phyloP scores from a whole-genome alignment of 2,888 invertebrate species.

The Osmoderma eremita region DNA sequence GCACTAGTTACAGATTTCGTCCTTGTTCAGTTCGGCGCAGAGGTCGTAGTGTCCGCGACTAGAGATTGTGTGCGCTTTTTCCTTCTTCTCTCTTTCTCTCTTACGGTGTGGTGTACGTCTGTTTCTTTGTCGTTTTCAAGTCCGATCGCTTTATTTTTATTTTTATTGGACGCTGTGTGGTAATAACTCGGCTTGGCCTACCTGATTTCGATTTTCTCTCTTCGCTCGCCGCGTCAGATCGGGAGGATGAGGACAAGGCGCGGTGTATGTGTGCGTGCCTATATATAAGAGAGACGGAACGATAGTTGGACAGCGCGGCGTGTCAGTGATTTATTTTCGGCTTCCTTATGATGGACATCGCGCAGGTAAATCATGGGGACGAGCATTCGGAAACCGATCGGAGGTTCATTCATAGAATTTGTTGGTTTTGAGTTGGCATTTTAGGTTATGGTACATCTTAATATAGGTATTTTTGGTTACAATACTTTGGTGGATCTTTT shows the following conservation, averaged over 20 bases:
- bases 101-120: too few species aligned
- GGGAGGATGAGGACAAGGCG: background rate
- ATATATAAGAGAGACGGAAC: constrained; percentile 38
- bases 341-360: constrained; percentile 47
- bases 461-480: too few species aligned
- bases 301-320: background rate
- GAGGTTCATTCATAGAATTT: constrained; percentile 46
- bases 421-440: background rate
- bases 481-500: too few species aligned
- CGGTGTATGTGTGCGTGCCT: constrained; percentile 26
- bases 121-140: constrained; percentile 8
- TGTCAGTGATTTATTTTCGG: constrained; percentile 49
- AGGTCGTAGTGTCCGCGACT: constrained; percentile 14
- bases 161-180: constrained; percentile 44
- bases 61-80: constrained; percentile 1
- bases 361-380: constrained; percentile 49
- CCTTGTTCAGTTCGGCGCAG: constrained; percentile 19
- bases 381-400: constrained; percentile 38
- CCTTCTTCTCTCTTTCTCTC: constrained; percentile 38
- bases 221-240: background rate
- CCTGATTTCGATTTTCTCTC: constrained; percentile 50
- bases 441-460: too few species aligned
- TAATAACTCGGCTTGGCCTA: constrained; percentile 50
- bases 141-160: constrained; percentile 31
- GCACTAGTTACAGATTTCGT: constrained; percentile 32